Base-by-base conservation (phyloP, 2,797 vertebrate genomes). In the Urosaurus nigricauda region DNA sequence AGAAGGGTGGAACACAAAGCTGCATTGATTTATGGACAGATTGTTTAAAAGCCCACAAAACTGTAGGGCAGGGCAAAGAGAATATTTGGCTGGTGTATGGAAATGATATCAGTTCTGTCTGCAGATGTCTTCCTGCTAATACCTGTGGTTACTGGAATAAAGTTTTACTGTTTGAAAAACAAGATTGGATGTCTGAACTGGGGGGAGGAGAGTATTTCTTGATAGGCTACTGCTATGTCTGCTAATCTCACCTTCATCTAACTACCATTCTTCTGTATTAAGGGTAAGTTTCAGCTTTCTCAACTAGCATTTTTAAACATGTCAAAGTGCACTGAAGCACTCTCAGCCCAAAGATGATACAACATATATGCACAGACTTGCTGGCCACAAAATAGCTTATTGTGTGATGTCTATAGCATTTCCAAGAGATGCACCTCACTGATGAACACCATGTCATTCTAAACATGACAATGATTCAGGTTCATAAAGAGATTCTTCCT, bases 401-500 rank as follows among this genome's bases (percentile, higher is more conserved):
- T 68, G 32, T 65, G 60, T 47, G 58, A 47, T 19, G 5, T 83
- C 80, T 65, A 29, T 29, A 68, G 11, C 11, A 68, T 68, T 68
- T 68, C 29, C 13, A 1, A 68, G 65, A 68, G 65, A 29, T 68
- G 65, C 13, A 79, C 60, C 43, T 65, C 12, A 53, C n/a, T 13
- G 17, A 86, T 29, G 5, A 79, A 68, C 43, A 68, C 6, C 60
- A 26, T 51, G 37, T 83, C 77, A 56, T n/a, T 40, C 68, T 84
- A 71, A 73, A 37, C 11, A 65, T 35, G 43, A 32, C 74, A 79
- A 21, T 79, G 75, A 79, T 79, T 86, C 60, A 87, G 21, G 63
- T 51, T 8, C 65, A 70, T 70, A 80, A 79, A 71, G 78, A 58
- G 5, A 40, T 71, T 26, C 32, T 80, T 71, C 63, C 78, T 80